Evolutionary conservation across 2,113 vertebrate species (phyloP).

Genomic region (Alligator mississippiensis): DNA sequence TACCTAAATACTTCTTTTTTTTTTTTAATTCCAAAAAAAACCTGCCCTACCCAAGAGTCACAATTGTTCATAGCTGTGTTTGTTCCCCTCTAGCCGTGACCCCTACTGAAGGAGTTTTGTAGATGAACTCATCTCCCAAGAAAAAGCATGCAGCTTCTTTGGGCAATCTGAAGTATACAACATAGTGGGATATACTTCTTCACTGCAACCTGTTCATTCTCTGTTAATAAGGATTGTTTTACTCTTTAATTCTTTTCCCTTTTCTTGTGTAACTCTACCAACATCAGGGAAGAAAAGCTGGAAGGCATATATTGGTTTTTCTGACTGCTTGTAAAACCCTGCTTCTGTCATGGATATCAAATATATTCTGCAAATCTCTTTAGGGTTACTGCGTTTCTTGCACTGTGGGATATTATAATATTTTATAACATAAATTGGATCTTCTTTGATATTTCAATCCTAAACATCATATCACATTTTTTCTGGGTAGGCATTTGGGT

Average conservation of each 20-base stretch:
- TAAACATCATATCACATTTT: background rate
- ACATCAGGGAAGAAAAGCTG: background rate
- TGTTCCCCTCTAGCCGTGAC: background rate
- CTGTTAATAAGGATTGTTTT: background rate
- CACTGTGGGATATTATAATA: background rate
- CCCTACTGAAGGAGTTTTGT: background rate
- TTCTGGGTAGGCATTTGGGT: background rate
- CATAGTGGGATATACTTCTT: background rate
- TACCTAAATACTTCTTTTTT: background rate
- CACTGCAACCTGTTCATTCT: background rate
- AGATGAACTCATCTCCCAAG: background rate
- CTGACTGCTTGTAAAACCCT: background rate
- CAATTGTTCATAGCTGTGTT: background rate
- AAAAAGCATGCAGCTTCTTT: background rate
- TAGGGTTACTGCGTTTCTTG: background rate
- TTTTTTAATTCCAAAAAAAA: background rate
- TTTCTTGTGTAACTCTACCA: background rate
- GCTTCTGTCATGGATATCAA: background rate
- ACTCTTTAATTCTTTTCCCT: constrained; percentile 2
- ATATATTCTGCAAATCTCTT: background rate
- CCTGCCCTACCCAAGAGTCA: background rate
- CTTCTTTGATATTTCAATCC: background rate
- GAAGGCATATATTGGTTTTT: constrained; percentile 20
- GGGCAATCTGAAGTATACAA: constrained; percentile 20
- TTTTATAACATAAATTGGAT: background rate